phyloP scores from a whole-genome alignment of 2,113 vertebrate genomes.

The Pelusios castaneus region DNA sequence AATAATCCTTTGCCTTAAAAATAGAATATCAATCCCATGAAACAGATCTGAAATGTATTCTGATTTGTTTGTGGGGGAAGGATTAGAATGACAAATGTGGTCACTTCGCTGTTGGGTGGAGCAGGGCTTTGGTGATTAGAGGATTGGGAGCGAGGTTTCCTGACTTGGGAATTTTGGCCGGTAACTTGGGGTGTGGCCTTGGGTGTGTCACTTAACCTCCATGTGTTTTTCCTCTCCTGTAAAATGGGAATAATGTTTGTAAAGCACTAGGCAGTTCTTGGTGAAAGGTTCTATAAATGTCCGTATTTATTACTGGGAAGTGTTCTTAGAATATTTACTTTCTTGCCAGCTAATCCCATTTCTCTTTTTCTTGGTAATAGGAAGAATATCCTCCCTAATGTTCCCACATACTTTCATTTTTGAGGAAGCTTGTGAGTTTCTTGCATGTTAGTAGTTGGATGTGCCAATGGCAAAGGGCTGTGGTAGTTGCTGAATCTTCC shows the following conservation, averaged over 20 bases:
- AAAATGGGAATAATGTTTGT: neutral
- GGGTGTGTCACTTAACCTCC: neutral
- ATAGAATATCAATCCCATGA: neutral
- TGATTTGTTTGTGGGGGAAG: neutral
- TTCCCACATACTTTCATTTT: neutral
- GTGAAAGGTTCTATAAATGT: neutral
- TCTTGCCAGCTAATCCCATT: neutral
- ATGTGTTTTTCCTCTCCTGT: neutral
- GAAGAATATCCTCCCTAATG: neutral
- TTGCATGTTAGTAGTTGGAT: fast-evolving
- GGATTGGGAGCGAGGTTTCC: neutral
- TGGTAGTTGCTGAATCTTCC: neutral
- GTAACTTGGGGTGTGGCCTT: neutral
- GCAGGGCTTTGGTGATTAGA: neutral
- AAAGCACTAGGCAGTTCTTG: neutral
- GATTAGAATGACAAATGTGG: neutral
- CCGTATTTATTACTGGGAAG: neutral
- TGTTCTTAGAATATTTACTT: neutral
- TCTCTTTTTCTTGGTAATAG: neutral
- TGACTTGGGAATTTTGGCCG: neutral
- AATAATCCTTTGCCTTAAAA: constrained; percentile 20
- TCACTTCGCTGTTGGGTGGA: neutral
- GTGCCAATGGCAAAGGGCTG: neutral
- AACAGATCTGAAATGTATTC: neutral
- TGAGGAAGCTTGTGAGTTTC: neutral